Percentiles rank a stretch among this genome's conserved stretches.
Evolutionary conservation across 2,797 vertebrate genomes (phyloP).

Genomic region (Ataeniobius toweri): DNA sequence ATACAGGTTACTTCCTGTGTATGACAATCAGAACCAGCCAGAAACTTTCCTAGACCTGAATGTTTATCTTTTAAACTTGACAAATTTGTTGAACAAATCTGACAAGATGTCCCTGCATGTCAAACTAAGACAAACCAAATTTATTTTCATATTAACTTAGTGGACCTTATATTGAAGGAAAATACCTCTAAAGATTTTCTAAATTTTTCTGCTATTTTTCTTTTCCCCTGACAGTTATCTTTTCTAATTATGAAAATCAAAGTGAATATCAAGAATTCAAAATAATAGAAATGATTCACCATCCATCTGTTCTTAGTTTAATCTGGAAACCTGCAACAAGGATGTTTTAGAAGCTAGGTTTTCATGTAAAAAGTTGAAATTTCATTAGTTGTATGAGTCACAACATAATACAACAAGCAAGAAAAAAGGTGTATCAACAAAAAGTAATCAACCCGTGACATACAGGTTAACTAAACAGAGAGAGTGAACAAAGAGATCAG

Average conservation of each 20-base stretch:
- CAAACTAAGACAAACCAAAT: too few species aligned
- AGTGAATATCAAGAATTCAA: background rate
- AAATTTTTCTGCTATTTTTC: background rate
- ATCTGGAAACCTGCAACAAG: background rate
- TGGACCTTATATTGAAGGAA: background rate
- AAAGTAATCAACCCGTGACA: constrained; percentile 10
- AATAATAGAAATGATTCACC: background rate
- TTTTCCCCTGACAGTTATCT: background rate
- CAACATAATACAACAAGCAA: constrained; percentile 22
- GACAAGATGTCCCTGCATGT: background rate
- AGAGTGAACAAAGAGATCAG: too few species aligned
- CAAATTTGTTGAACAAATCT: background rate
- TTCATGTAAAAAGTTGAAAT: background rate
- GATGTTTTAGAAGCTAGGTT: background rate
- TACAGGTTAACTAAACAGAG: background rate
- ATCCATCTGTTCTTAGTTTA: background rate
- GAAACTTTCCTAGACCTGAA: background rate
- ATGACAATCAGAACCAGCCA: constrained; percentile 12
- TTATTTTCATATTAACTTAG: background rate
- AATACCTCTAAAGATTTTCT: background rate
- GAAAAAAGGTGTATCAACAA: constrained; percentile 21
- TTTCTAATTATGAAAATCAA: background rate
- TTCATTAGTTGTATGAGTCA: background rate
- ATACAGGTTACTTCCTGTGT: constrained; percentile 12
- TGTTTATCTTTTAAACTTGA: background rate